phyloP scores from a whole-genome alignment of 2,113 vertebrate species.

The Platichthys stellatus region DNA sequence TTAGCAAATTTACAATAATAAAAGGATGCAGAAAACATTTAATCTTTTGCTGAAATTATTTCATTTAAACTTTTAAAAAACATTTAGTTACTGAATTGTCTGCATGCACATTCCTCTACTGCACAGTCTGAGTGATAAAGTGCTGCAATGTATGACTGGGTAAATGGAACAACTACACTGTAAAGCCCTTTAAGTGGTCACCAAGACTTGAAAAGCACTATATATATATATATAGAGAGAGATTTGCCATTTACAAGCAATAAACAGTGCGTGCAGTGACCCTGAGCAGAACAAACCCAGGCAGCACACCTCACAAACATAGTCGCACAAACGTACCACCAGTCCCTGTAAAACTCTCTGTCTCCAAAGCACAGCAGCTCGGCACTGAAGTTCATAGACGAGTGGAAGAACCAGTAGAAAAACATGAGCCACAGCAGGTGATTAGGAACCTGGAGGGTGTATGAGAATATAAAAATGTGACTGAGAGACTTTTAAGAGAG shows the following conservation, averaged over 20 bases:
- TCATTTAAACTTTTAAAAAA: background rate
- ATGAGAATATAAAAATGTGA: background rate
- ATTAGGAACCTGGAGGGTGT: constrained; percentile 87
- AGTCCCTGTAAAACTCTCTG: constrained; percentile 94
- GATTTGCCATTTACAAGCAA: background rate
- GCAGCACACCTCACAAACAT: background rate
- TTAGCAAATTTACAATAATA: background rate
- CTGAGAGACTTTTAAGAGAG: background rate
- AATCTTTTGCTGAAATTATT: background rate
- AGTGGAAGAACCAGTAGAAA: constrained; percentile 96
- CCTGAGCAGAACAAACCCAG: background rate
- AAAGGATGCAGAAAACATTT: background rate
- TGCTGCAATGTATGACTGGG: too few relatives aligned
- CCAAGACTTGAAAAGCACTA: too few relatives aligned
- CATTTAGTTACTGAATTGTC: background rate
- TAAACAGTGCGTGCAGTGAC: background rate
- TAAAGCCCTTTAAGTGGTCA: too few relatives aligned
- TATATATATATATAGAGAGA: too few relatives aligned
- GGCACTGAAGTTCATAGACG: constrained; percentile 88
- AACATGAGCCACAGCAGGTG: constrained; percentile 95
- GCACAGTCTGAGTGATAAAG: background rate
- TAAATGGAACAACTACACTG: too few relatives aligned
- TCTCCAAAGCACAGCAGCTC: constrained; percentile 92
- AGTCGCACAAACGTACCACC: constrained; percentile 85
- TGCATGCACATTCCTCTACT: background rate